Evolutionary conservation across 2,888 invertebrate species (phyloP), one percentile per base, ranked within the genome.

Genomic region (Amphipoea lucens): DNA sequence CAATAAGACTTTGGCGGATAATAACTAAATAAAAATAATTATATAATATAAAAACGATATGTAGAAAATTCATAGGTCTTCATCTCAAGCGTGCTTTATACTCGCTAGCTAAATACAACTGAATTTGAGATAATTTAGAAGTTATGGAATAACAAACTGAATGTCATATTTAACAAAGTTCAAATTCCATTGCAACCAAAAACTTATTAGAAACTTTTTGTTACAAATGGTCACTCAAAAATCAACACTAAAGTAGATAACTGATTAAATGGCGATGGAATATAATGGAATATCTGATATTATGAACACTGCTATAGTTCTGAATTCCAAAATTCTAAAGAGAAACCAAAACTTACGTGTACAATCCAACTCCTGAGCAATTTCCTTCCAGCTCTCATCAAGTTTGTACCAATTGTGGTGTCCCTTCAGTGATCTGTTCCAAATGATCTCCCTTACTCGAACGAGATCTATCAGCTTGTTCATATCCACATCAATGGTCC

Each of bases 361-460:
- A 70, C 96, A 96, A 57, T 94, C 94, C 79, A 97, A 90, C 76
- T 96, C 95, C 76, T 95, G 92, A 0, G 97, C 95, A 45, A 97
- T 96, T 81, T 97, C 96, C 81, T 96, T 96, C 97, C 97, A 97
- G 78, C 94, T 95, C 79, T 96, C 96, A 87, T 97, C 97, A 76
- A 97, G 88, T 79, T 96, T 96, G 80, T 96, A 96, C 96, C 96
- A 97, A 87, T 97, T 96, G 48, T 97, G 97, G 63, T 97, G 97
- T 0, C 97, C 96, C 71, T 96, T 96, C 79, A 96, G 76, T 73
- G 96, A 96, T 20, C 96, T 92, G 80, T 97, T 96, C 97, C 97
- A 97, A 74, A 97, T 96, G 0, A 96, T 92, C 69, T 96, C 96
- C 67, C 95, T 93, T 0, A 92, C 91, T 73, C 93, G 91, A 0